Evolutionary conservation across 2,888 invertebrate species (phyloP), one percentile per base, ranked within the genome.

Genomic region (Oligia strigilis): DNA sequence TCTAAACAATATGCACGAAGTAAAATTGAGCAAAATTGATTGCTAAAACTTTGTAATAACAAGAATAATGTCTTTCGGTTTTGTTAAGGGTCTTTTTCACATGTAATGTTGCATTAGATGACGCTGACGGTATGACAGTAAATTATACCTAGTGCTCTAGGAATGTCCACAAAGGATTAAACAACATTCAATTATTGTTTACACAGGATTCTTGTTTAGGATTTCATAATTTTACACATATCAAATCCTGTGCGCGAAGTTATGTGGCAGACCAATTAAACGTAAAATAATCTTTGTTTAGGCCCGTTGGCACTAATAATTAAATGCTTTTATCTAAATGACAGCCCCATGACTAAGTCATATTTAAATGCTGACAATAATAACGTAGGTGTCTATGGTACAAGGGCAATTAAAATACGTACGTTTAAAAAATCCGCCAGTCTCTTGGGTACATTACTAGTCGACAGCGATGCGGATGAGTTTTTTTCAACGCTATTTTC

Each of bases 321-420:
- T 9, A 23, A 58, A 17, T 72, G 17, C 17, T 72, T 72, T 62
- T 62, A 64, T 72, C n/a, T n/a, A 19, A n/a, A 19, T 19, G n/a
- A 40, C n/a, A n/a, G 17, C n/a, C 2, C 17, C 40, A n/a, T 40
- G 62, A 72, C n/a, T 62, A 72, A 62, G 40, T 72, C 5, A 64
- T 40, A 17, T 62, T 64, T 72, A 64, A 72, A 64, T 64, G 64
- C 13, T 62, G 72, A 64, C 64, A 72, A 43, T 72, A 72, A 72
- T 72, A 60, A 40, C 17, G 40, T 72, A 72, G 36, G 65, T 40
- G 19, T 72, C 60, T 72, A 40, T 40, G 11, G 1, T n/a, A n/a
- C 17, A 52, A 52, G 6, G 4, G 9, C 46, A 49, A 65, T 65
- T 29, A n/a, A 75, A 8, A 29, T 75, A 14, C 14, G 36, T 55